These are phyloP conservation scores for Maniola hyperantus DNA, from an alignment of 2,888 invertebrate genomes.

Conservation along the genomic window DNA sequence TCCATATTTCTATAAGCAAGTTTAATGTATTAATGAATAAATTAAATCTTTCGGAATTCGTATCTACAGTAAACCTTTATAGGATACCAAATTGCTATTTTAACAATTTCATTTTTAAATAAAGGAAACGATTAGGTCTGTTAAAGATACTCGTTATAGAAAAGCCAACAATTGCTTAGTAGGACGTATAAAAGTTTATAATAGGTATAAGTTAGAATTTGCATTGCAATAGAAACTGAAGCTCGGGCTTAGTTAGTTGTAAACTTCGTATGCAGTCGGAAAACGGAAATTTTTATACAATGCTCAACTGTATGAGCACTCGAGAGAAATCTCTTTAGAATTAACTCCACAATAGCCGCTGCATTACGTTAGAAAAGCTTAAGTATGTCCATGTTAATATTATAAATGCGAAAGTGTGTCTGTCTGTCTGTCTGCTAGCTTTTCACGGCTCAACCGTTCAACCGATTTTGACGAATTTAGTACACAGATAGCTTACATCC, in stretches of 20 bases:
- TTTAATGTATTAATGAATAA: too few species aligned
- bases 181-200: constrained; percentile 4
- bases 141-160: background rate
- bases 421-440: too few species aligned
- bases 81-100: too few species aligned
- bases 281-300: constrained; percentile 17
- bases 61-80: too few species aligned
- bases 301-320: constrained; percentile 9
- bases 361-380: background rate
- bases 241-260: constrained; percentile 9
- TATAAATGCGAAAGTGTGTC: too few species aligned
- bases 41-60: too few species aligned
- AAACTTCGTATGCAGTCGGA: constrained; percentile 9
- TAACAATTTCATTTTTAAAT: background rate
- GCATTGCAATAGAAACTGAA: constrained; percentile 16
- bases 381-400: background rate
- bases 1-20: too few species aligned
- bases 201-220: constrained; percentile 12
- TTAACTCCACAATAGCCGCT: constrained; percentile 5
- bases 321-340: constrained; percentile 6
- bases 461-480: too few species aligned
- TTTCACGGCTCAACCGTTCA: too few species aligned
- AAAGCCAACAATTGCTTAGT: constrained; percentile 13
- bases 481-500: too few species aligned
- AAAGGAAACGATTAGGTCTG: background rate